Percentiles rank a stretch among this genome's conserved stretches.
phyloP scores from a whole-genome alignment of 2,113 vertebrate genomes.

The Lonchura striata region DNA sequence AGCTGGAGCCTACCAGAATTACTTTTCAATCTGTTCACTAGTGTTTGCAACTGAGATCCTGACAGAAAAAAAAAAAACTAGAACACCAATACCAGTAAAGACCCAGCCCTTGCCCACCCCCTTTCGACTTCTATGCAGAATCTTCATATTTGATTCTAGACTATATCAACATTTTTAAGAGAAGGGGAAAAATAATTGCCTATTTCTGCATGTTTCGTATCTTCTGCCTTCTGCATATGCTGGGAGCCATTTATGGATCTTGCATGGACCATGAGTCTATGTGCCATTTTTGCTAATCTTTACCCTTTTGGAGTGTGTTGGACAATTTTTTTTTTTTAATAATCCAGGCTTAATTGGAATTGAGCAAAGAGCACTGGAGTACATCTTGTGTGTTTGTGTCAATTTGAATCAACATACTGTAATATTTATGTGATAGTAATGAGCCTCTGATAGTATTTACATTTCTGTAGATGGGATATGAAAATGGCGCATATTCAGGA shows the following conservation, averaged over 20 bases:
- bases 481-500: neutral
- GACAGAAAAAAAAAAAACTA: neutral
- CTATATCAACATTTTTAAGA: neutral
- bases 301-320: neutral
- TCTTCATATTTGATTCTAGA: neutral
- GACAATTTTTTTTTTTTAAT: neutral
- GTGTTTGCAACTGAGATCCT: neutral
- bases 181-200: neutral
- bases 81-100: neutral
- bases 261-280: neutral
- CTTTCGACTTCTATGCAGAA: neutral
- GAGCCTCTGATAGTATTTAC: neutral
- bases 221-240: neutral
- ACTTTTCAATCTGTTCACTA: neutral
- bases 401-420: neutral
- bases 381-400: neutral
- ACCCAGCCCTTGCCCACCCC: rapidly evolving
- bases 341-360: neutral
- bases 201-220: neutral
- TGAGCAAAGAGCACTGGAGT: neutral
- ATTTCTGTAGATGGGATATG: neutral
- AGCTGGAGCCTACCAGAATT: neutral
- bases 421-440: neutral
- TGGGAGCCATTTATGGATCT: neutral
- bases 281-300: neutral